phyloP scores from a whole-genome alignment of 1,140 invertebrate genomes.

The Drosophila subpulchrella region DNA sequence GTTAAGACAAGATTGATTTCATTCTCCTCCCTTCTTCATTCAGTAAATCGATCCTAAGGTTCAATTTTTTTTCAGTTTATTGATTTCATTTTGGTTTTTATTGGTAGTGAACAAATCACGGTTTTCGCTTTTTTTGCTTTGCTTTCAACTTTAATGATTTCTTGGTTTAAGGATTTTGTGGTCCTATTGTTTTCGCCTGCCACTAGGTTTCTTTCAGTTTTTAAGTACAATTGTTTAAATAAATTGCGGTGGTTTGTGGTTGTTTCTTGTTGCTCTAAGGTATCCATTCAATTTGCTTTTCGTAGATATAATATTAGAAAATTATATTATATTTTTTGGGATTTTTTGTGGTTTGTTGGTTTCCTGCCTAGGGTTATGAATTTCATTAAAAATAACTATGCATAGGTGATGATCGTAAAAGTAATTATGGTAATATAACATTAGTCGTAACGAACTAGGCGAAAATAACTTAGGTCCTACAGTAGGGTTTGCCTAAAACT shows the following conservation, averaged over 20 bases:
- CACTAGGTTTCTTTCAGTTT: constrained; percentile 7
- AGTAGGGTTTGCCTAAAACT: constrained; percentile 25
- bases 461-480: constrained; percentile 57
- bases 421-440: constrained; percentile 39
- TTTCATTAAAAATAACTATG: constrained; percentile 59
- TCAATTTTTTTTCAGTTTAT: constrained; percentile 26
- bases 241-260: constrained; percentile 70
- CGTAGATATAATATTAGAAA: constrained; percentile 20
- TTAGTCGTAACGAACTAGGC: constrained; percentile 35
- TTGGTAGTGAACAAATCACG: constrained; percentile 21
- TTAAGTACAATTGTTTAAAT: constrained; percentile 76
- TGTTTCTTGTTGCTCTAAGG: constrained; percentile 56
- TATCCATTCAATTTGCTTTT: constrained; percentile 28
- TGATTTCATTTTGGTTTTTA: constrained; percentile 41
- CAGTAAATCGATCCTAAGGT: background rate
- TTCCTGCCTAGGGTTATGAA: constrained; percentile 36
- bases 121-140: constrained; percentile 10
- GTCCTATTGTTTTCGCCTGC: background rate
- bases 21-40: background rate
- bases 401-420: constrained; percentile 44
- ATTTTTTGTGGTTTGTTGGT: constrained; percentile 24
- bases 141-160: constrained; percentile 20
- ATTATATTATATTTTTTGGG: constrained; percentile 59
- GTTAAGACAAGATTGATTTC: no score
- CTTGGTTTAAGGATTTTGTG: constrained; percentile 12